Base-by-base conservation (phyloP, 2,113 vertebrate genomes). In the Verasper variegatus region DNA sequence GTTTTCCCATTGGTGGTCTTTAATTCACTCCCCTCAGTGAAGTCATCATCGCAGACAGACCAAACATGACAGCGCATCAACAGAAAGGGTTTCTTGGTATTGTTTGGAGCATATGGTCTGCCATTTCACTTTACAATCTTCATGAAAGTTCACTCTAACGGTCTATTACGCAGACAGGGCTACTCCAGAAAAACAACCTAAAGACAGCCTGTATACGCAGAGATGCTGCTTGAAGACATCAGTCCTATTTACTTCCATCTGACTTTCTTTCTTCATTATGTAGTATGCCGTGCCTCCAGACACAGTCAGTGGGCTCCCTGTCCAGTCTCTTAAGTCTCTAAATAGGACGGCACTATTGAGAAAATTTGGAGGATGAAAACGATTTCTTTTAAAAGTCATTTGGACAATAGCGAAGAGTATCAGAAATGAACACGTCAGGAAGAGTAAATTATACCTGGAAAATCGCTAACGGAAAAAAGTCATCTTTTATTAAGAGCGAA, bases 241-340 rank as follows among this genome's bases (percentile, higher is more conserved):
- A 37, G 31, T 83, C 81, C 84, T 72, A 78, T 88, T 91, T 84
- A 85, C 91, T 88, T 88, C 78, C 70, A 57, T 78, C 63, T 74
- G 84, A 84, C 81, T 83, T 91, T 88, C 70, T 77, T 80, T 88
- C 80, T 91, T 90, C 71, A 82, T 91, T 90, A 83, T 76, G 59
- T 74, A 77, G 75, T 60, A 62, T 49, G 52, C 74, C 65, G 58
- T 26, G 70, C 82, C 83, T 81, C 61, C 60, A 81, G 87, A 76
- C 71, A 76, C 71, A 76, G 82, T 76, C 78, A 70, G 80, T 55
- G 27, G 66, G 45, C 79, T 82, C 69, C 72, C 78, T 83, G 81
- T 90, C 80, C 81, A 75, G 80, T 84, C 72, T 81, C 49, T 60
- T 61, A 72, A 71, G 52, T 80, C 76, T 80, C 71, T 64, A 71